Conservation (phyloP, 2,113 vertebrate genomes). For the Cebidichthys violaceus region DNA sequence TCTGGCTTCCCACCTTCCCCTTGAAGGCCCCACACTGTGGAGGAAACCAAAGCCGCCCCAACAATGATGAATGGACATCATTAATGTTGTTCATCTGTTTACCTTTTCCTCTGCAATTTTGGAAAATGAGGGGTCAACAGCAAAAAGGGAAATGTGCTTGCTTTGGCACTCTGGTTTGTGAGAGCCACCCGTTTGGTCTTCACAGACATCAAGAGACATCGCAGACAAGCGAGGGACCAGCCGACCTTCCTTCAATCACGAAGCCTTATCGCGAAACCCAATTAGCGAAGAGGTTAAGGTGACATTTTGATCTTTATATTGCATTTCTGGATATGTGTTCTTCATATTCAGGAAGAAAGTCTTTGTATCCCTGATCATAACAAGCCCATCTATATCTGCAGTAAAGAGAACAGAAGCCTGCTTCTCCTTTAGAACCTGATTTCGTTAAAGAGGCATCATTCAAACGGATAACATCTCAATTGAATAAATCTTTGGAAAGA, state of each 20-base stretch:
- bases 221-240: slow-evolving; percentile 9
- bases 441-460: neutral
- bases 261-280: slow-evolving; percentile 18
- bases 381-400: neutral
- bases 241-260: slow-evolving; percentile 16
- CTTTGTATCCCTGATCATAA: neutral
- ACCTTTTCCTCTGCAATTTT: slow-evolving; percentile 78
- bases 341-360: neutral
- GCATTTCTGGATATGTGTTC: neutral
- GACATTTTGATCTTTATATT: slow-evolving; percentile 25
- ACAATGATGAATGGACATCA: slow-evolving; percentile 84
- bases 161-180: slow-evolving; percentile 67
- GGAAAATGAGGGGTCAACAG: slow-evolving; percentile 77
- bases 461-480: neutral
- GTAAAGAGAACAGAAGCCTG: neutral
- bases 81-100: slow-evolving; percentile 84
- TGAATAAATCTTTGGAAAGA: slow-evolving; percentile 13
- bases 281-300: slow-evolving; percentile 8
- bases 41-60: slow-evolving; percentile 72
- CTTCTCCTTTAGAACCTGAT: neutral
- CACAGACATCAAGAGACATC: slow-evolving; percentile 59
- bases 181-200: slow-evolving; percentile 61
- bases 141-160: slow-evolving; percentile 71
- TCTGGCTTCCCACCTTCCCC: slow-evolving; percentile 52
- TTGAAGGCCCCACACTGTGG: slow-evolving; percentile 70